Evolutionary conservation across 2,797 vertebrate species (phyloP), one percentile per base, ranked within the genome.

Genomic region (Rachycentron canadum): DNA sequence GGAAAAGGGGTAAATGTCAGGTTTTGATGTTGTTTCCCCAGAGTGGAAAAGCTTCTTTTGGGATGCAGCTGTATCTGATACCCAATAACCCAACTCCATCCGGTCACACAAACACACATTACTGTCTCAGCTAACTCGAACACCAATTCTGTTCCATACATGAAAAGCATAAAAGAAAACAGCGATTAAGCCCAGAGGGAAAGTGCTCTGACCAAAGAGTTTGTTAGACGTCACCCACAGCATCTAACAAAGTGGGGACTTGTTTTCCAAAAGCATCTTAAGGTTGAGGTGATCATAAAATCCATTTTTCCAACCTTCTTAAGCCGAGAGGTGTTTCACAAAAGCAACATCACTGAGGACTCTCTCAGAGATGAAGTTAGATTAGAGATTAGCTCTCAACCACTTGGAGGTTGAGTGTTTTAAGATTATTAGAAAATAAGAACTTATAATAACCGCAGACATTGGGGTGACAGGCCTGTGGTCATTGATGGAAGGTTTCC

Each of bases 41-140:
- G 58, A 69, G 50, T 71, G 67, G 65, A 55, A 55, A 47, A 66
- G 23, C 28, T 6, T 38, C 5, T 58, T 56, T 34, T 56, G n/a
- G 57, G 53, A 64, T n/a, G 19, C 53, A 60, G n/a, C n/a, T 5
- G 19, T 56, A 40, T 76, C 23, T 76, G 50, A 47, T 38, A 47
- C n/a, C n/a, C 47, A 67, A 61, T 76, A 76, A 68, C 17, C 17
- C 13, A 38, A 19, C 50, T 45, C 21, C 34, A 41, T 63, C 38
- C 49, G 45, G 59, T 36, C 50, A 47, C 50, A 56, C n/a, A n/a
- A n/a, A n/a, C 36, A 56, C 56, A 60, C 30, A 21, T 59, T 58
- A 10, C 10, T 32, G 32, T 49, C 61, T 57, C 23, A n/a, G 61
- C 50, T 34, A 16, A 68, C 26, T 68, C 28, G 28, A 26, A 60